Evolutionary conservation across 1,140 invertebrate species (phyloP).

Genomic region (Lycorma delicatula): DNA sequence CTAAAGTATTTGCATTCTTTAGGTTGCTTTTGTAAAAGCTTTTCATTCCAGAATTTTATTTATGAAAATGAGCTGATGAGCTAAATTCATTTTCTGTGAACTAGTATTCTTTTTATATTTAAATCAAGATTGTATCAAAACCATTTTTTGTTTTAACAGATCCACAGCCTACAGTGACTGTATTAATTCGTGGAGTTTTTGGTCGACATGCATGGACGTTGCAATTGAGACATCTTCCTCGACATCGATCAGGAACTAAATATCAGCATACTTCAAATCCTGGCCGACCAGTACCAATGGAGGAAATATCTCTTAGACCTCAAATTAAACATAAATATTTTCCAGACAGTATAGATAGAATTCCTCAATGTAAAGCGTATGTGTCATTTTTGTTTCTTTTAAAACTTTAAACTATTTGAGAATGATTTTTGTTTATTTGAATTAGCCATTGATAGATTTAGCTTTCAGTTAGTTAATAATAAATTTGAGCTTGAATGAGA

Average conservation of each 20-base stretch:
- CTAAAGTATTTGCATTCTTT: too few species aligned
- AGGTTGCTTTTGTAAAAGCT: too few species aligned
- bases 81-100: neutral
- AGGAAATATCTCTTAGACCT: constrained; percentile 50
- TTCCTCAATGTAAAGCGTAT: constrained; percentile 72
- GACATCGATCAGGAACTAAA: constrained; percentile 62
- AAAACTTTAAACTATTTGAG: neutral
- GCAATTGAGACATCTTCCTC: constrained; percentile 72
- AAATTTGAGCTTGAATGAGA: too few species aligned
- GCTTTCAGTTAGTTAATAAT: too few species aligned
- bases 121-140: too few species aligned
- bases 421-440: constrained; percentile 11
- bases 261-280: constrained; percentile 52
- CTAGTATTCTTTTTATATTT: neutral
- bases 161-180: constrained; percentile 51
- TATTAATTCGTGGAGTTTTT: constrained; percentile 82
- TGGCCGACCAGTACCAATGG: constrained; percentile 66
- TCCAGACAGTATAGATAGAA: constrained; percentile 72
- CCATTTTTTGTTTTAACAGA: constrained; percentile 34
- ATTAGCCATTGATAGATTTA: too few species aligned
- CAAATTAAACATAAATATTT: constrained; percentile 67
- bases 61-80: too few species aligned
- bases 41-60: too few species aligned
- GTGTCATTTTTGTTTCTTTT: constrained; percentile 34
- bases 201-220: constrained; percentile 91